Base-by-base conservation (phyloP, 2,113 vertebrate genomes). In the Anoplopoma fimbria region DNA sequence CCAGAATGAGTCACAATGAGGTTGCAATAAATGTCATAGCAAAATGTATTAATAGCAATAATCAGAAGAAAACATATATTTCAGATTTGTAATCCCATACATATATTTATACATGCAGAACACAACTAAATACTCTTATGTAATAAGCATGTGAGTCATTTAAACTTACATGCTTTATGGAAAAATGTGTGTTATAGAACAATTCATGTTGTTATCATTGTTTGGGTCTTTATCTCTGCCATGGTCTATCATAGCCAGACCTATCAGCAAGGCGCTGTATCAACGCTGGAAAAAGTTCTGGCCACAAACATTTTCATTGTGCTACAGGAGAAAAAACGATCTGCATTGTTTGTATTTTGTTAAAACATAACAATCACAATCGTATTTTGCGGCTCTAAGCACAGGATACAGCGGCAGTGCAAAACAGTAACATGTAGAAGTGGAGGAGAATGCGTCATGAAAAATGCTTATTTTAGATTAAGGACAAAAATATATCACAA, bases 141-240 rank as follows among this genome's bases (percentile, higher is more conserved):
- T 69, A 67, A 72, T 72, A 33, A 17, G 15, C 55, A 12, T 19
- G 29, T 70, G 34, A 64, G 36, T 72, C 45, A 42, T 49, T 27
- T 34, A 29, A 31, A 42, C 25, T n/a, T n/a, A 49, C 42, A 10
- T 47, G 27, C 19, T 58, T 53, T 34, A 15, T 5, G 33, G 36
- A 31, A 77, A 6, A 33, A 33, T 15, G 13, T 17, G 31, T 21
- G 7, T 10, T 29, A 38, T 23, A 33, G 57, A 55, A 13, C 6
- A 17, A 38, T 45, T 47, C 2, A 42, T 49, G 62, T 36, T 0
- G 12, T 49, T 53, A 6, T 40, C 47, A 15, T 53, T 4, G 53
- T 60, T 12, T 33, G 4, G 21, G 27, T 9, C 17, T 51, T 74
- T 69, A 51, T 27, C 33, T 27, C 58, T 53, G 34, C 58, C 13